Evolutionary conservation across 1,140 invertebrate species (phyloP).

Genomic region (Drosophila cardini): DNA sequence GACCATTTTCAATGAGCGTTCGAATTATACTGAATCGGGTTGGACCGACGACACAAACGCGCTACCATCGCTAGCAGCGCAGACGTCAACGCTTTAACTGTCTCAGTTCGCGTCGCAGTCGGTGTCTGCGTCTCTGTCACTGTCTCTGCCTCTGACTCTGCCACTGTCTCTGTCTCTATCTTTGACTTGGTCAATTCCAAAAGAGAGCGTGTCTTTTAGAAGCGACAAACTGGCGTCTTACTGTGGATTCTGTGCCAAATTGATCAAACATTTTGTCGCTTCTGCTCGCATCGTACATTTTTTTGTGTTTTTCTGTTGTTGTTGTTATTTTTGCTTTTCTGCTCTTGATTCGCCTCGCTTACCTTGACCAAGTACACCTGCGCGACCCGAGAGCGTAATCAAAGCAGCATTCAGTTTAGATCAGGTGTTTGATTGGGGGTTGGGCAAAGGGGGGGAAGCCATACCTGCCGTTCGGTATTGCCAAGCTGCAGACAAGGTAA

Average conservation of each 20-base stretch:
- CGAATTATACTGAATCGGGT: constrained; percentile 66
- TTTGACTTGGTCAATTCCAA: constrained; percentile 22
- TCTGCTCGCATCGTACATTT: not conserved
- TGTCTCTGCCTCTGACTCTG: constrained; percentile 3
- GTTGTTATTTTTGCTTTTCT: constrained; percentile 1
- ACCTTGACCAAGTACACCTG: constrained; percentile 74
- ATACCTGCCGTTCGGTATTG: too few relatives aligned
- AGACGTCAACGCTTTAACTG: constrained; percentile 15
- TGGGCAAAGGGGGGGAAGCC: too few relatives aligned
- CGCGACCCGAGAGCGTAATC: constrained; percentile 6
- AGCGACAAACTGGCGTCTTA: constrained; percentile 30
- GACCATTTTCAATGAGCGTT: constrained; percentile 82
- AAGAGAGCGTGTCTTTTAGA: constrained; percentile 46
- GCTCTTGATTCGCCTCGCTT: constrained; percentile 38
- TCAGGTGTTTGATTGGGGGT: too few relatives aligned
- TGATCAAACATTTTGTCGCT: constrained; percentile 4
- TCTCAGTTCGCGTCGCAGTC: constrained; percentile 5
- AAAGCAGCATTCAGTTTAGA: too few relatives aligned
- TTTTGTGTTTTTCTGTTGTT: constrained; percentile 1
- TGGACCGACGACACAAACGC: constrained; percentile 32
- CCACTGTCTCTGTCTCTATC: constrained; percentile 9
- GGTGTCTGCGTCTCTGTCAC: not conserved
- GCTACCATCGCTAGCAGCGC: constrained; percentile 1
- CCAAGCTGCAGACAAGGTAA: not conserved
- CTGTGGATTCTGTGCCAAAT: constrained; percentile 40